Evolutionary conservation across 2,888 invertebrate species (phyloP).

Genomic region (Hypomecis atomaria): DNA sequence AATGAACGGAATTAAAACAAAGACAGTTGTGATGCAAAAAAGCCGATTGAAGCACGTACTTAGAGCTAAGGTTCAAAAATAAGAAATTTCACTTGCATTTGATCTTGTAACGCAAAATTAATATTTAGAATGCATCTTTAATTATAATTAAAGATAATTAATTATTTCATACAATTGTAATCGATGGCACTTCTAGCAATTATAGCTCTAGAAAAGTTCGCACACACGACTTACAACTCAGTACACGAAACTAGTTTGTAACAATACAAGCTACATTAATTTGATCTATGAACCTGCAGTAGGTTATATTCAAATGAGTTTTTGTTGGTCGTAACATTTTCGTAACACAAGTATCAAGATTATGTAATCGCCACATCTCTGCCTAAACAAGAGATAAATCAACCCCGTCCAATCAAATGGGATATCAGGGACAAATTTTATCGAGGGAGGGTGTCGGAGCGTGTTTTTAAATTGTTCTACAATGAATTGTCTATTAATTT

Average conservation of each 20-base stretch:
- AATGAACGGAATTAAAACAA: too few species aligned
- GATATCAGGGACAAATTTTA: slow-evolving; percentile 81
- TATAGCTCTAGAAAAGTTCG: background rate
- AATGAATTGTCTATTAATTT: slow-evolving; percentile 77
- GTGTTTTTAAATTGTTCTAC: slow-evolving; percentile 80
- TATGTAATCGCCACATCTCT: slow-evolving; percentile 52
- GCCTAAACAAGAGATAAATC: slow-evolving; percentile 81
- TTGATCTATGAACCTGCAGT: slow-evolving; percentile 4
- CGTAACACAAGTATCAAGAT: slow-evolving; percentile 63
- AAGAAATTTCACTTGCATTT: too few species aligned
- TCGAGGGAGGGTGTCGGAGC: slow-evolving; percentile 72
- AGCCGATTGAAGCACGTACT: too few species aligned
- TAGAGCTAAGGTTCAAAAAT: too few species aligned
- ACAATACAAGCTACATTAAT: background rate
- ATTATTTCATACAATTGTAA: too few species aligned
- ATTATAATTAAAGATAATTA: too few species aligned
- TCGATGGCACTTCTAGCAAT: background rate
- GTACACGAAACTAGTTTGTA: background rate
- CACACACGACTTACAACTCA: background rate
- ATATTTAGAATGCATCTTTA: too few species aligned
- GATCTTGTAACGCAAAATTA: too few species aligned
- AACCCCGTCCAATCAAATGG: slow-evolving; percentile 81
- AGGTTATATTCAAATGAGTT: slow-evolving; percentile 5
- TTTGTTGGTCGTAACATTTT: background rate
- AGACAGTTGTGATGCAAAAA: too few species aligned